Conservation (phyloP, 2,888 invertebrate genomes). For the Tipula lateralis region DNA sequence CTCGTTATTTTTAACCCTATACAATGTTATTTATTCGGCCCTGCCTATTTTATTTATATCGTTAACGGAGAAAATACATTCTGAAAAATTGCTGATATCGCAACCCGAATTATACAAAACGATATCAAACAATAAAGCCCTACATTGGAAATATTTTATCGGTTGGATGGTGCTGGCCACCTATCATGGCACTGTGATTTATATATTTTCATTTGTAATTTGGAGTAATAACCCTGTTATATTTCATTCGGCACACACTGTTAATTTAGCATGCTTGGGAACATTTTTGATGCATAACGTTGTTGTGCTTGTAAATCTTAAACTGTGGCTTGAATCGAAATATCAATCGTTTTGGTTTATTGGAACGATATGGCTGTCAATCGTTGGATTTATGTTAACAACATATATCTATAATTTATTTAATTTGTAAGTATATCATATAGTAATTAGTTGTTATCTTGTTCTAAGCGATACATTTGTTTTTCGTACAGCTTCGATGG, state of each 20-base stretch:
- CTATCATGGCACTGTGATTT: constrained; percentile 63
- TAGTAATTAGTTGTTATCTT: background rate
- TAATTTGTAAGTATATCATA: constrained; percentile 53
- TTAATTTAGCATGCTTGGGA: constrained; percentile 57
- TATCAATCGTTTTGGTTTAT: constrained; percentile 56
- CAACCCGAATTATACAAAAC: constrained; percentile 65
- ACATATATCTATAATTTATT: constrained; percentile 56
- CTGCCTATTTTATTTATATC: constrained; percentile 69
- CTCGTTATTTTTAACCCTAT: constrained; percentile 68
- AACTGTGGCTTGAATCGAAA: constrained; percentile 59
- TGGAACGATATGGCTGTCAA: constrained; percentile 52
- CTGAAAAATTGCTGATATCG: constrained; percentile 53
- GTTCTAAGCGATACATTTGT: too few relatives aligned
- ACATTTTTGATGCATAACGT: constrained; percentile 56
- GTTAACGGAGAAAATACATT: constrained; percentile 67
- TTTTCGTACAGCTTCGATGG: constrained; percentile 52
- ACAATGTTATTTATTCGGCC: constrained; percentile 71
- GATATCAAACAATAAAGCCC: constrained; percentile 57
- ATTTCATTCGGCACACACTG: constrained; percentile 51
- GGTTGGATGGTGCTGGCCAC: constrained; percentile 58
- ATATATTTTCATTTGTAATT: constrained; percentile 52
- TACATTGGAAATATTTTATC: constrained; percentile 59
- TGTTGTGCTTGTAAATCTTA: constrained; percentile 56
- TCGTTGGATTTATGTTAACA: constrained; percentile 54
- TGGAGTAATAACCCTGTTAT: constrained; percentile 52